Conservation (phyloP, 2,888 invertebrate species). For the Epirrhoe alternata region DNA sequence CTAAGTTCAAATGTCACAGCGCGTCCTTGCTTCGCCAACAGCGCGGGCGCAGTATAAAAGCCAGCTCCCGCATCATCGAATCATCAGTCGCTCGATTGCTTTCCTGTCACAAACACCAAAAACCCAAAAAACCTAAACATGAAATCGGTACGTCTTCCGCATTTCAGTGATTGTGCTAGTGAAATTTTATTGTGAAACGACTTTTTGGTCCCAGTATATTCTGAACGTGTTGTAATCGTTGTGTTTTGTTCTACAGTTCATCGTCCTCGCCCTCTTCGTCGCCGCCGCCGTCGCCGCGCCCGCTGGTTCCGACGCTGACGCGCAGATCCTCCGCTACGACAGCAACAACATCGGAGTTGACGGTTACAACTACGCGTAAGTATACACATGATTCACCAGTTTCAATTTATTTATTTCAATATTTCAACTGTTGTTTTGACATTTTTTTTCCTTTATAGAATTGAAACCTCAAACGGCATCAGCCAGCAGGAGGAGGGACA, state of each 20-base stretch:
- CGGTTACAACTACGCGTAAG: slow-evolving; percentile 65
- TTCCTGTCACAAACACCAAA: slow-evolving; percentile 58
- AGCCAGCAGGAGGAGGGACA: slow-evolving; percentile 45
- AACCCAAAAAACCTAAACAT: slow-evolving; percentile 63
- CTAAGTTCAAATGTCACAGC: slow-evolving; percentile 81
- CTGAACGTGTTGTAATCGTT: slow-evolving; percentile 13
- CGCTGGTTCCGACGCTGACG: slow-evolving; percentile 58
- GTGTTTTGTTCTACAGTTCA: slow-evolving; percentile 61
- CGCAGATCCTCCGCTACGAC: slow-evolving; percentile 50
- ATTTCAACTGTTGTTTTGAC: too few species aligned
- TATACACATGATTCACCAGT: slow-evolving; percentile 16
- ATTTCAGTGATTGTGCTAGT: slow-evolving; percentile 21
- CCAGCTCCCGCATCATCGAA: slow-evolving; percentile 49
- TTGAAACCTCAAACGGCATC: slow-evolving; percentile 69
- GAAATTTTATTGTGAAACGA: slow-evolving; percentile 7
- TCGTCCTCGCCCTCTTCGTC: slow-evolving; percentile 68
- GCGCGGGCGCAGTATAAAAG: slow-evolving; percentile 67
- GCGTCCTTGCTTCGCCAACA: slow-evolving; percentile 69
- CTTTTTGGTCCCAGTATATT: background rate
- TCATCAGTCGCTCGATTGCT: slow-evolving; percentile 75
- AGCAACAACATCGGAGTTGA: slow-evolving; percentile 67
- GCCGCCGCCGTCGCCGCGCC: slow-evolving; percentile 64
- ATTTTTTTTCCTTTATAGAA: slow-evolving; percentile 47
- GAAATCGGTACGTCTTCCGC: slow-evolving; percentile 76
- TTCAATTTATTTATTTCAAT: too few species aligned